Percentiles rank a stretch among this genome's conserved stretches.
Conservation (phyloP, 35 echinoderm and acorn worm species). For the Amphiura filiformis region DNA sequence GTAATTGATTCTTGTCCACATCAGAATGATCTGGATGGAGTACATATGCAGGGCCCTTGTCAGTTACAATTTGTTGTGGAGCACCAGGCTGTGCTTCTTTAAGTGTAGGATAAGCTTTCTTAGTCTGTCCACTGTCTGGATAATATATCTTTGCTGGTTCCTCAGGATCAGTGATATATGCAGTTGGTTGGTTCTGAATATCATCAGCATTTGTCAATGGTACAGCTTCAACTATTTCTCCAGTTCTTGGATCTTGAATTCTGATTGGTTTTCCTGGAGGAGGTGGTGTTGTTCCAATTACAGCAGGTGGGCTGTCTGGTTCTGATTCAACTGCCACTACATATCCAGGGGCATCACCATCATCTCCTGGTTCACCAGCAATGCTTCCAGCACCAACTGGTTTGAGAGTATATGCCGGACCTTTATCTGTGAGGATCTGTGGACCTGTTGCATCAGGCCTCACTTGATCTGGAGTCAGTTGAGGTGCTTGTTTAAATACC, state of each 20-base stretch:
- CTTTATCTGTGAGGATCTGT: too few relatives aligned
- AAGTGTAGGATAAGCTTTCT: constrained; percentile 16
- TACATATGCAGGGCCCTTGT: constrained; percentile 52
- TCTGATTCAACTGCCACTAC: too few relatives aligned
- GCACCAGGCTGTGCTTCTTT: constrained; percentile 10
- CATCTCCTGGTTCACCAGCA: too few relatives aligned
- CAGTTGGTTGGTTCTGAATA: constrained; percentile 31
- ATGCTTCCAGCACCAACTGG: too few relatives aligned
- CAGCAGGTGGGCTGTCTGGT: too few relatives aligned
- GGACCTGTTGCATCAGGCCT: too few relatives aligned
- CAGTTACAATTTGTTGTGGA: constrained; percentile 34
- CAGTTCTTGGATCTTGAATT: constrained; percentile 43
- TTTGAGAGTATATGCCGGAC: too few relatives aligned
- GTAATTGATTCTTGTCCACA: background rate
- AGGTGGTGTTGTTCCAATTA: too few relatives aligned
- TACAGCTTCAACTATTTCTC: constrained; percentile 44
- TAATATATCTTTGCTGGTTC: constrained; percentile 30
- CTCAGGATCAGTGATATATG: constrained; percentile 22
- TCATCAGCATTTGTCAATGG: constrained; percentile 43
- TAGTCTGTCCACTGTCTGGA: background rate
- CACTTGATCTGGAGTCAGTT: too few relatives aligned
- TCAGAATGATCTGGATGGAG: constrained; percentile 1
- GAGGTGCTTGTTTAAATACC: background rate
- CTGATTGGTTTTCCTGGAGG: background rate
- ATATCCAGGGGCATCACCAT: too few relatives aligned